Evolutionary conservation across 1,140 invertebrate genomes (phyloP).

Genomic region (Drosophila lini): DNA sequence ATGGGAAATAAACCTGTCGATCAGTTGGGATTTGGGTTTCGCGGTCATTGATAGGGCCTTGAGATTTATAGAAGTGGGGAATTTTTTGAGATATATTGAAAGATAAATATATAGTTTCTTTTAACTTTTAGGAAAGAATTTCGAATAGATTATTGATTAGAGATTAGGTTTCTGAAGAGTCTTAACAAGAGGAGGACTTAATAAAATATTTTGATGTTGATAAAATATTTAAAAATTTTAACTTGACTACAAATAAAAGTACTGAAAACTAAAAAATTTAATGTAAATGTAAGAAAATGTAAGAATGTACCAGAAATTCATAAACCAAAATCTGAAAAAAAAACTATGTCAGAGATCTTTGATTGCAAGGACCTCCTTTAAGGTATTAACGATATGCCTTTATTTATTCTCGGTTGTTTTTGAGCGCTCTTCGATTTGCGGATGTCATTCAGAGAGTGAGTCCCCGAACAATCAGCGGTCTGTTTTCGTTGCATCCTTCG

Average conservation of each 20-base stretch:
- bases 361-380: not conserved
- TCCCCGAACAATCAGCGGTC: conserved; percentile 43
- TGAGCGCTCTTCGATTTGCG: conserved; percentile 24
- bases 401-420: conserved; percentile 36
- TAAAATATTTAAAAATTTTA: not conserved
- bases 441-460: conserved; percentile 55
- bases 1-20: conserved; percentile 17
- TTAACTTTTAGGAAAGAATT: no score
- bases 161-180: not conserved
- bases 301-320: not conserved
- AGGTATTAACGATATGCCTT: conserved; percentile 19
- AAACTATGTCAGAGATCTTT: not conserved
- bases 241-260: not conserved
- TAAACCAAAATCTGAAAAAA: not conserved
- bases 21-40: conserved; percentile 12
- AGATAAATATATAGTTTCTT: no score
- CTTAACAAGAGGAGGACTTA: not conserved
- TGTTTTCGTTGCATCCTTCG: conserved; percentile 58
- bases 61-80: no score
- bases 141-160: not conserved
- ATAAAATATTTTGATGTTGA: no score
- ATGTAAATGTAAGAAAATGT: not conserved
- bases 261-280: not conserved
- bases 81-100: no score
- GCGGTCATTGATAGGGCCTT: conserved; percentile 6